Evolutionary conservation across 2,888 invertebrate species (phyloP), one percentile per base, ranked within the genome.

Genomic region (Frankliniella intonsa): DNA sequence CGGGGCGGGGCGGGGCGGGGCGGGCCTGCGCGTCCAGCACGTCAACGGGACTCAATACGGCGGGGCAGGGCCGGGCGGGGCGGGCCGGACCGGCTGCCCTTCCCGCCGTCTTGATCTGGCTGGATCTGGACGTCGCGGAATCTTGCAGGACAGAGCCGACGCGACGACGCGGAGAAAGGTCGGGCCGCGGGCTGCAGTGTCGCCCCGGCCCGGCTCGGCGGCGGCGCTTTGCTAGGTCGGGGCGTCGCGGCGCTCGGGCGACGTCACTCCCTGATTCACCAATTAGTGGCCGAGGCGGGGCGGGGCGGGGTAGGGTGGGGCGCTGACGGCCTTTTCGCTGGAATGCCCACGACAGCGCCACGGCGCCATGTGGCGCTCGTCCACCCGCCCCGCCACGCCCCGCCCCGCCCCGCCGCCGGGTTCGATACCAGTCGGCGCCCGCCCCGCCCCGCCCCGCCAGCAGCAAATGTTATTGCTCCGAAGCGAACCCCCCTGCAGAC

Each of bases 261-360:
- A 76, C 69, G 69, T 76, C 69, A 76, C 69, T 76, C 69, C 69
- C 69, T 25, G 69, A 76, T 76, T 76, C 69, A 76, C 69, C 69
- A 76, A 76, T 76, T 76, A 76, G 69, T 25, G 69, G 69, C 8
- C 69, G 69, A 19, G 17, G 55, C 19, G 5, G 11, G 38, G 38
- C 5, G 38, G 38, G 38, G 38, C 38, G 38, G 38, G 38, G 38
- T 5, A 5, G 38, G 38, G 38, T 5, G 38, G 38, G 38, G 38
- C 38, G n/a, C 62, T 10, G 62, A 10, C 62, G n/a, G 62, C 12
- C 22, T 25, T 76, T 76, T 76, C 69, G 69, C 69, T 76, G 69
- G 69, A 76, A 76, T 76, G 69, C 69, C 22, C 69, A 25, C 69
- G 38, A 38, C 55, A 12, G 55, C 55, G 55, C 14, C 55, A 55